Percentiles rank a stretch among this genome's conserved stretches.
These are phyloP conservation scores for Caenorhabditis inopinata DNA, from an alignment of 1,140 invertebrate species.

Conservation along the genomic window DNA sequence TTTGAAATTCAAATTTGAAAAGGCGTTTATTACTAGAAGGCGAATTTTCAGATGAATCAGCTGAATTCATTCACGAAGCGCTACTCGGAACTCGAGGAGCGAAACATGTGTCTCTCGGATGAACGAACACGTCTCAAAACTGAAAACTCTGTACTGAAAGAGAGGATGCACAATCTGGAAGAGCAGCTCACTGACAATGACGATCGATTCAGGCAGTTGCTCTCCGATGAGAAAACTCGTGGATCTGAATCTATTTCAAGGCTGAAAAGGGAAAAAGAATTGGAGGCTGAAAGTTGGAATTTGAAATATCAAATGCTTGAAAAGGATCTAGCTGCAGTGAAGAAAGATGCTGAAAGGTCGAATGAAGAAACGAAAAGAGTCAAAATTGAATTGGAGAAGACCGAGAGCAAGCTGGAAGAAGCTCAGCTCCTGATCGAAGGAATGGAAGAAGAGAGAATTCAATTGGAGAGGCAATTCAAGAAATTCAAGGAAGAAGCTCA, in stretches of 20 bases:
- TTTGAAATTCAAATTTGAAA: no score
- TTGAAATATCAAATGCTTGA: slow-evolving; percentile 51
- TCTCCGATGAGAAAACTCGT: slow-evolving; percentile 48
- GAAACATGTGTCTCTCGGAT: slow-evolving; percentile 26
- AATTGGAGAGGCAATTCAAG: slow-evolving; percentile 41
- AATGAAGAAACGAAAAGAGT: slow-evolving; percentile 35
- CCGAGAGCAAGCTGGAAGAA: slow-evolving; percentile 27
- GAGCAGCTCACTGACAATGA: slow-evolving; percentile 46
- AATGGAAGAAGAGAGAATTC: slow-evolving; percentile 33
- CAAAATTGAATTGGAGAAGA: slow-evolving; percentile 43
- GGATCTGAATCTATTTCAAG: slow-evolving; percentile 39
- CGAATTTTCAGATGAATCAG: slow-evolving; percentile 6
- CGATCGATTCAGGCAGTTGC: slow-evolving; percentile 39
- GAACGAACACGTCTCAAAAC: slow-evolving; percentile 44
- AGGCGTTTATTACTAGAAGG: no score
- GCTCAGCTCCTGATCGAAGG: slow-evolving; percentile 19
- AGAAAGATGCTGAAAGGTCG: slow-evolving; percentile 29
- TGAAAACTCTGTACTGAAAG: slow-evolving; percentile 49
- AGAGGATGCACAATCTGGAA: slow-evolving; percentile 47
- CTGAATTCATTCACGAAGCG: slow-evolving; percentile 19
- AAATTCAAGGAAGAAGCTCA: slow-evolving; percentile 50
- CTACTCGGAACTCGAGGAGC: slow-evolving; percentile 30
- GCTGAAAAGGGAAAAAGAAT: slow-evolving; percentile 48
- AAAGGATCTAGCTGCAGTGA: slow-evolving; percentile 20
- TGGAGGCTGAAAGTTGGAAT: slow-evolving; percentile 42